Evolutionary conservation across 2,113 vertebrate genomes (phyloP).

Genomic region (Chinchilla lanigera): DNA sequence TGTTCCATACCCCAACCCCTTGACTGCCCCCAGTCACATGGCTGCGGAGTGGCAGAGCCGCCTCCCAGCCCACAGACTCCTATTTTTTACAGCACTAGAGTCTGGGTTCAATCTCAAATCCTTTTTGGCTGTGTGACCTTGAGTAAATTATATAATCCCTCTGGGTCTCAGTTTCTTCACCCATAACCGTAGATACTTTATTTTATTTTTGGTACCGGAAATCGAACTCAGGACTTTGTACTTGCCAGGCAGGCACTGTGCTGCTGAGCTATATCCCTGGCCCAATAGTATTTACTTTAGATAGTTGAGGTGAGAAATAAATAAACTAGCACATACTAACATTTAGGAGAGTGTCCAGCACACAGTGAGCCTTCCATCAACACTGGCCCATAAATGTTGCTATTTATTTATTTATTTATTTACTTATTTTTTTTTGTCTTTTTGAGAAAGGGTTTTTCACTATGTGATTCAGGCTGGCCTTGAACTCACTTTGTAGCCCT

Average conservation of each 20-base stretch:
- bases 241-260: too few species aligned
- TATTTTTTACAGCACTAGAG: background rate
- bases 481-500: too few species aligned
- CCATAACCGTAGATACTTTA: background rate
- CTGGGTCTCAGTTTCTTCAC: background rate
- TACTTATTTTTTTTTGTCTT: too few species aligned
- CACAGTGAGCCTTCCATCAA: background rate
- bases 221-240: too few species aligned
- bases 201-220: too few species aligned
- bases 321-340: background rate
- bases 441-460: too few species aligned
- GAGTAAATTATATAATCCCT: background rate
- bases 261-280: too few species aligned
- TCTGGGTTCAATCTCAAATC: slow-evolving; percentile 37
- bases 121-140: slow-evolving; percentile 22
- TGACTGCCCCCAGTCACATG: background rate
- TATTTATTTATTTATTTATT: background rate
- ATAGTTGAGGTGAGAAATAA: background rate
- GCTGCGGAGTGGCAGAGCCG: background rate
- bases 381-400: background rate
- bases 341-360: background rate
- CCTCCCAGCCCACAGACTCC: background rate
- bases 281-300: background rate
- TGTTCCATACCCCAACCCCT: fast-evolving
- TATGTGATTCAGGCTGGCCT: too few species aligned